Percentiles rank a stretch among this genome's conserved stretches.
Conservation (phyloP, 2,113 vertebrate genomes). For the Zingel zingel region DNA sequence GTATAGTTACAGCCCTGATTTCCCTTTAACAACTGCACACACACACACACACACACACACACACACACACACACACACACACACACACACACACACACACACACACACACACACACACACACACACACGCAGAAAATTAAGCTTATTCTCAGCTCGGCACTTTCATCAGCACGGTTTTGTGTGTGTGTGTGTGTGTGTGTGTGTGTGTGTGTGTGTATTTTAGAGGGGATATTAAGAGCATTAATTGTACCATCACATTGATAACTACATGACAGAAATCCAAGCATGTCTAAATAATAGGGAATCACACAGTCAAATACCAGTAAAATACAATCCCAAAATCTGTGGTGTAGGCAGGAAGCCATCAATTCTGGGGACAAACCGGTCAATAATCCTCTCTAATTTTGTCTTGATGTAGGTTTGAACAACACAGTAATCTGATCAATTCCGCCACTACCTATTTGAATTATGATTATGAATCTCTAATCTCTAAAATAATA, state of each 20-base stretch:
- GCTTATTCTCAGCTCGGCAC: neutral
- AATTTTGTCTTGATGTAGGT: slow-evolving; percentile 53
- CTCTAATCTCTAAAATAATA: slow-evolving; percentile 56
- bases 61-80: neutral
- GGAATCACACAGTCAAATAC: slow-evolving; percentile 41
- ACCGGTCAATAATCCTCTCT: slow-evolving; percentile 67
- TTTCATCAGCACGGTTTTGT: neutral
- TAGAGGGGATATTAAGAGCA: slow-evolving; percentile 55
- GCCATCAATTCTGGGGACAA: slow-evolving; percentile 30
- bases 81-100: neutral
- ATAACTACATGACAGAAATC: slow-evolving; percentile 78
- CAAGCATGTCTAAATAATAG: slow-evolving; percentile 79
- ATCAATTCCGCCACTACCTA: slow-evolving; percentile 58
- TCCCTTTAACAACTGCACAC: neutral
- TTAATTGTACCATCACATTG: slow-evolving; percentile 73
- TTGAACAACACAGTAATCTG: slow-evolving; percentile 74
- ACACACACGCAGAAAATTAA: neutral
- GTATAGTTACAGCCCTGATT: neutral
- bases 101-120: neutral
- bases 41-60: neutral
- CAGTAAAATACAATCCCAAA: slow-evolving; percentile 57
- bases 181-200: neutral
- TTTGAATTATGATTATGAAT: slow-evolving; percentile 72
- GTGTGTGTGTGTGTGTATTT: slow-evolving; percentile 5
- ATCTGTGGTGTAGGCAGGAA: slow-evolving; percentile 65